Base-by-base conservation (phyloP, 1,140 invertebrate species). In the Phenacoccus solenopsis region DNA sequence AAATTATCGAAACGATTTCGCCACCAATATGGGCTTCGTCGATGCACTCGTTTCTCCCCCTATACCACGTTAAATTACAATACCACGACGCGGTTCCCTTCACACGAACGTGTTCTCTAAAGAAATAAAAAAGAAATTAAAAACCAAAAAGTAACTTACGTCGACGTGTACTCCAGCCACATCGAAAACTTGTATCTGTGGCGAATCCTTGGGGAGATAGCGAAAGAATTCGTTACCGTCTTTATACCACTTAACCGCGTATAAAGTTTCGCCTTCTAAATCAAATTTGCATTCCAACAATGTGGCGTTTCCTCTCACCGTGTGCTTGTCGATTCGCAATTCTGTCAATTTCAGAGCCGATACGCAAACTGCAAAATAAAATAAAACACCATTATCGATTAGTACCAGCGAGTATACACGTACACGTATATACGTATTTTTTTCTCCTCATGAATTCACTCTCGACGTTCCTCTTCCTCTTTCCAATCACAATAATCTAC, bases 221-320 rank as follows among this genome's bases (percentile, higher is more conserved):
- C 90, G 83, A 81, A 89, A 93, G 81, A 94, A 92, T 79, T 94
- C 90, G 76, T 90, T 85, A 28, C 89, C 89, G 76, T 92, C 90
- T 77, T 91, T 91, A 80, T 92, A 93, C 90, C 90, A 93, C 79
- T 91, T 92, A 73, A 91, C 89, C 1, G 89, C 90, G 79, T 92
- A 92, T 7, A 93, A 80, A 32, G 84, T 81, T 76, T 91, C 90
- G 5, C 85, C 87, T 71, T 90, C 89, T 74, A 93, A 79, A 73
- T 89, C 87, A 80, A 89, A 93, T 74, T 87, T 83, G 78, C 90
- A 93, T 75, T 88, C 88, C 5, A 77, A 69, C 12, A 73, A 67
- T 24, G 74, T 74, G 21, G 71, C 73, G 71, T 76, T 74, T 90
- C 82, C 72, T 81, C 85, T 78, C 61, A 88, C 82, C 70, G 86